Percentiles rank a stretch among this genome's conserved stretches.
Conservation (phyloP, 2,113 vertebrate genomes). For the Odontophorus gujanensis region DNA sequence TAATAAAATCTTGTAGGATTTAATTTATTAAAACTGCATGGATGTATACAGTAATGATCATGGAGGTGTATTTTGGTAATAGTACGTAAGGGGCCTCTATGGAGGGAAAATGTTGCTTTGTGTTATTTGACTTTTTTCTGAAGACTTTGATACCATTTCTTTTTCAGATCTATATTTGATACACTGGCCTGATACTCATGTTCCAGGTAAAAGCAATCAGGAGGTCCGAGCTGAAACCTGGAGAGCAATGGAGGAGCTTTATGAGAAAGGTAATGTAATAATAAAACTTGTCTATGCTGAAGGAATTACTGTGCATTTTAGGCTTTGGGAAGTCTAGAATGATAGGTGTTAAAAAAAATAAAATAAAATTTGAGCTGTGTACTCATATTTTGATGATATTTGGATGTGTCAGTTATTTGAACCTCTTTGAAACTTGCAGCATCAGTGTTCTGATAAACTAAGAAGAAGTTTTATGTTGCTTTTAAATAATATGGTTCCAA, state of each 20-base stretch:
- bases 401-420: accelerated
- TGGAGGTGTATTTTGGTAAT: not conserved
- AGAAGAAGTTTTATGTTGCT: not conserved
- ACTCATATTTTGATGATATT: not conserved
- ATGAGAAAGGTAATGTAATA: constrained; percentile 68
- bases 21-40: not conserved
- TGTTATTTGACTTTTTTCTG: not conserved
- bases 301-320: not conserved
- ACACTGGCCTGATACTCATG: constrained; percentile 77
- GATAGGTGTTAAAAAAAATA: not conserved
- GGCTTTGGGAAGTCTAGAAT: not conserved
- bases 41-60: not conserved
- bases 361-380: not conserved
- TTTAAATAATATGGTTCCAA: not conserved
- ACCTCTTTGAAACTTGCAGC: not conserved
- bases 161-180: constrained; percentile 85
- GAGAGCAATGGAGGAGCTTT: constrained; percentile 79
- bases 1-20: not conserved
- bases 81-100: not conserved
- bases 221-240: constrained; percentile 82
- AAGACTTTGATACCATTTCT: not conserved
- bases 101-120: not conserved
- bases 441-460: not conserved
- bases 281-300: not conserved
- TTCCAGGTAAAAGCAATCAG: constrained; percentile 64